Evolutionary conservation across 2,888 invertebrate genomes (phyloP).

Genomic region (Seladonia tumulorum): DNA sequence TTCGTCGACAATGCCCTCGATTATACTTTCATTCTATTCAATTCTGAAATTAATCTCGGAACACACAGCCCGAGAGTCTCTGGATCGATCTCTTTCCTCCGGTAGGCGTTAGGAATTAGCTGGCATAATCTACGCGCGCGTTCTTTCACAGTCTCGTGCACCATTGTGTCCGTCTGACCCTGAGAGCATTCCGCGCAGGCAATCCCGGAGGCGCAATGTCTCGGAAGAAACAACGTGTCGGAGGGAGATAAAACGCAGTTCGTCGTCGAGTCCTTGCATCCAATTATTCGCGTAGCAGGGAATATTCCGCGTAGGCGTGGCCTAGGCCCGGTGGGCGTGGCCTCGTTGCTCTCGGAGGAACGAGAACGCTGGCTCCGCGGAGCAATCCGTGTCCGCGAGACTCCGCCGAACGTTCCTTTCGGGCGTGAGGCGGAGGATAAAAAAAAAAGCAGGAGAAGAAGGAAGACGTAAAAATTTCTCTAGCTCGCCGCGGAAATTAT

Average conservation of each 20-base stretch:
- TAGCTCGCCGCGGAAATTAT: neutral
- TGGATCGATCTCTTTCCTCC: too few species aligned
- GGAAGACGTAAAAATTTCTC: neutral
- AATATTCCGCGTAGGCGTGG: neutral
- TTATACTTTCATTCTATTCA: too few species aligned
- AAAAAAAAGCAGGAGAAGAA: neutral
- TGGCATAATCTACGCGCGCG: neutral
- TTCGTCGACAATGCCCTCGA: too few species aligned
- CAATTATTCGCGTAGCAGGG: neutral
- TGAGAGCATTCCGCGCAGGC: neutral
- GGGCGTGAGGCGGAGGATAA: neutral
- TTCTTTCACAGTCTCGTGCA: neutral
- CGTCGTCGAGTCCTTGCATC: constrained; percentile 3
- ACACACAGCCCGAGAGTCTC: too few species aligned
- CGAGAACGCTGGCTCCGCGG: neutral
- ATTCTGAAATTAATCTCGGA: too few species aligned
- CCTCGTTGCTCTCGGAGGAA: neutral
- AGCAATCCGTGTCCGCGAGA: neutral
- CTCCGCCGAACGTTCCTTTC: neutral
- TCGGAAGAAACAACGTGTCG: neutral
- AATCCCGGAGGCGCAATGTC: neutral
- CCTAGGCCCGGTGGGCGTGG: neutral
- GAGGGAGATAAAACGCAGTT: neutral
- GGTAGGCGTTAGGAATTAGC: too few species aligned
- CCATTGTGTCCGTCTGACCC: neutral